These are phyloP conservation scores for Echinometra lucunter DNA, from an alignment of 53 echinoderm and acorn worm genomes.

Conservation along the genomic window DNA sequence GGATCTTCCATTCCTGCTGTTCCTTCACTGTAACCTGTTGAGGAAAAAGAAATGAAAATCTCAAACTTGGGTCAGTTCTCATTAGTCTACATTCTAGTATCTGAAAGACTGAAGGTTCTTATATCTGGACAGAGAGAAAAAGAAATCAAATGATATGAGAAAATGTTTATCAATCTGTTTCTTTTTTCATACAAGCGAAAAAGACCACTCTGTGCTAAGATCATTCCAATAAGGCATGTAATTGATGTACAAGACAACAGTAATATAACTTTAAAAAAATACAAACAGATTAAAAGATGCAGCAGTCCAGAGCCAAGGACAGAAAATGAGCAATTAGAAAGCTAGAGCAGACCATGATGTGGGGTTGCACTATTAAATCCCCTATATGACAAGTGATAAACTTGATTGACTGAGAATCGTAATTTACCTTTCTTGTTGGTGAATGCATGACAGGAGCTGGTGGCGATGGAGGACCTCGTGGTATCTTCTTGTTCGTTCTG, in stretches of 20 bases:
- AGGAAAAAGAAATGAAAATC: not conserved
- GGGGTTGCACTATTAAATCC: no score
- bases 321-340: no score
- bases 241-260: not conserved
- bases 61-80: not conserved
- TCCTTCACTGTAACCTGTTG: slow-evolving; percentile 96
- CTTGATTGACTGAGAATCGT: no score
- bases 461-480: slow-evolving; percentile 96
- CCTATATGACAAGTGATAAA: no score
- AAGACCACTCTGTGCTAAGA: not conserved
- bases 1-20: slow-evolving; percentile 99
- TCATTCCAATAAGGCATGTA: not conserved
- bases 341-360: no score
- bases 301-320: no score
- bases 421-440: slow-evolving; percentile 94
- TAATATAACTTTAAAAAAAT: not conserved
- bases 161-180: not conserved
- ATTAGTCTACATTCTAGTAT: not conserved
- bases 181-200: not conserved
- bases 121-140: no score
- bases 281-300: no score
- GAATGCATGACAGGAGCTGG: slow-evolving; percentile 99
- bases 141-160: no score
- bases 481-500: slow-evolving; percentile 99
- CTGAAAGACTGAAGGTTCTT: not conserved